Percentiles rank a stretch among this genome's conserved stretches.
Conservation (phyloP, 2,797 vertebrate species). For the Cossypha niveicapilla region DNA sequence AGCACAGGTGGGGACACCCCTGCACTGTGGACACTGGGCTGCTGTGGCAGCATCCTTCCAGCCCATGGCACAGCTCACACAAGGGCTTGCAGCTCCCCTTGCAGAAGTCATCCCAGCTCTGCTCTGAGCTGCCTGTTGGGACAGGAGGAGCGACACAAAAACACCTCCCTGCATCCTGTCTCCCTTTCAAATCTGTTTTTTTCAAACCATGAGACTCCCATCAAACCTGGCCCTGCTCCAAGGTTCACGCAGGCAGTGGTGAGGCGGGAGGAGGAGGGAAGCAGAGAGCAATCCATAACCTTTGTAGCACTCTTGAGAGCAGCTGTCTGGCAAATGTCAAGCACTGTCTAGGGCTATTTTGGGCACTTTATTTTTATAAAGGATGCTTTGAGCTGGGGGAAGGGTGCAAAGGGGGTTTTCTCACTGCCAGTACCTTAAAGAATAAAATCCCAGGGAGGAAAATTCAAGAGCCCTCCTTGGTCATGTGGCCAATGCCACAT, state of each 20-base stretch:
- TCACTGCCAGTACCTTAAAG: conserved; percentile 25
- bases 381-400: conserved; percentile 31
- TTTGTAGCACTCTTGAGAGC: conserved; percentile 52
- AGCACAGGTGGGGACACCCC: not conserved
- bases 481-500: not conserved
- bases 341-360: conserved; percentile 63
- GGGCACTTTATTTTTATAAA: conserved; percentile 66
- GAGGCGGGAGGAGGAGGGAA: not conserved
- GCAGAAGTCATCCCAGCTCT: not conserved
- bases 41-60: not conserved
- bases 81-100: not conserved
- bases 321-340: conserved; percentile 74
- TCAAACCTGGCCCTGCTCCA: conserved; percentile 27
- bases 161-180: not conserved
- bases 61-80: not conserved
- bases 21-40: rapidly evolving
- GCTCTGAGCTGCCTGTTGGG: rapidly evolving
- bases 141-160: not conserved
- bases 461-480: conserved; percentile 22
- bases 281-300: conserved; percentile 52
- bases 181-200: not conserved
- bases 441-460: not conserved
- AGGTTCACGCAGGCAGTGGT: not conserved
- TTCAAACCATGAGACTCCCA: not conserved
- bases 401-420: not conserved